Evolutionary conservation across 2,113 vertebrate genomes (phyloP), one percentile per base, ranked within the genome.

Genomic region (Laterallus jamaicensis): DNA sequence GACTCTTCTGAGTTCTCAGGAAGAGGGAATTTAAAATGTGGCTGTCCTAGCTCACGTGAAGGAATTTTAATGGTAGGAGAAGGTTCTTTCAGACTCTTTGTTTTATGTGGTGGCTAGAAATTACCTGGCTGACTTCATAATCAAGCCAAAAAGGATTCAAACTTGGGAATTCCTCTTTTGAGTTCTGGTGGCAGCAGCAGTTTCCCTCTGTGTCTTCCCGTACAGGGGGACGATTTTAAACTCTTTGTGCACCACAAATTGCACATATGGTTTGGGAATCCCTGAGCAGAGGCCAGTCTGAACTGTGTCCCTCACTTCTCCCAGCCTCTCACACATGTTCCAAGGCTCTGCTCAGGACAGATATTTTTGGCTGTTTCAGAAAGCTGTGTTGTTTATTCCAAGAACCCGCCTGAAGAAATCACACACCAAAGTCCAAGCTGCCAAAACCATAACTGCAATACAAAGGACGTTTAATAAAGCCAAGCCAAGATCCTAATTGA

Each of bases 371-470:
- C 29, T 73, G 10, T 77, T 93, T 86, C 60, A 71, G 66, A 91
- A 91, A 86, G 7, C 26, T 47, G 12, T 68, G 26, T 73, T 94
- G 64, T 84, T 92, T 86, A 91, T 84, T 91, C 68, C 80, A 95
- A 84, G 81, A 89, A 91, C 24, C 5, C 1, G 0, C 52, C 42
- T 76, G 35, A 92, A 89, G 44, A 85, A 54, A 60, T 92, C 68
- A 59, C 54, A 52, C 54, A 76, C 64, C 2, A 32, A 66, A 84
- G 44, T 12, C 50, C 31, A 32, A 4, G 6, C n/a, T 82, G 70
- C 67, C 62, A 89, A 91, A 49, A 86, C 70, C 40, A 16, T 78
- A 95, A 81, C 17, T 68, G 32, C 35, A 95, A 62, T 68, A 71
- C 42, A 85, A 70, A 85, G 31, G 15, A 39, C 28, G 20, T 52